Percentiles rank a stretch among this genome's conserved stretches.
Evolutionary conservation across 2,888 invertebrate genomes (phyloP).

Genomic region (Ernsta delagoae): DNA sequence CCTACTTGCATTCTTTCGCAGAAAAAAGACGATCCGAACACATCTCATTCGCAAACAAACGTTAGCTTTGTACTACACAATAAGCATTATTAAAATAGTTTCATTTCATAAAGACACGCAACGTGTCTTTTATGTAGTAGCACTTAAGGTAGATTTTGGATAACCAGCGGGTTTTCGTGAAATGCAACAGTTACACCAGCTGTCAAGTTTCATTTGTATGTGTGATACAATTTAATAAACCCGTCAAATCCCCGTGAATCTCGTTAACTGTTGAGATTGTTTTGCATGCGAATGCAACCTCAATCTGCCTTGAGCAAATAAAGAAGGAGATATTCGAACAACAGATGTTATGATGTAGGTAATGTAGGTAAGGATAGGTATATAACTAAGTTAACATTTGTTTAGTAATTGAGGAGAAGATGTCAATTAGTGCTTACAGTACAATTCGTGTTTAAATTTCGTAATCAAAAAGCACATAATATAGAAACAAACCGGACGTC

Average conservation of each 20-base stretch:
- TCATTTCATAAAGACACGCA: neutral
- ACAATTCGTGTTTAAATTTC: too few relatives aligned
- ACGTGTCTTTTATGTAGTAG: neutral
- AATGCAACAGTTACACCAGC: slow-evolving; percentile 18
- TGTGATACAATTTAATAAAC: slow-evolving; percentile 62
- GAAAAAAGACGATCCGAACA: slow-evolving; percentile 1
- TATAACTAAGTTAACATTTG: neutral
- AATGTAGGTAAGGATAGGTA: too few relatives aligned
- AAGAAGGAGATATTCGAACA: slow-evolving; percentile 47
- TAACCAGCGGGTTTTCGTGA: neutral
- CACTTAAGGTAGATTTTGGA: neutral
- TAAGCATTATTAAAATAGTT: slow-evolving; percentile 22
- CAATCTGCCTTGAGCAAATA: slow-evolving; percentile 67
- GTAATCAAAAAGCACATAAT: too few relatives aligned
- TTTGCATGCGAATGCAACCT: slow-evolving; percentile 63
- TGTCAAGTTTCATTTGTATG: slow-evolving; percentile 31
- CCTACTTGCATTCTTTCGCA: neutral
- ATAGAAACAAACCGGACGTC: too few relatives aligned
- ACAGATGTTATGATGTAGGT: too few relatives aligned
- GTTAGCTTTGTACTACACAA: neutral
- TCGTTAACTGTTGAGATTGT: slow-evolving; percentile 49
- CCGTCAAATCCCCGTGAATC: slow-evolving; percentile 57
- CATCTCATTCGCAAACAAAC: slow-evolving; percentile 21
- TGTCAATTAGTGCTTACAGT: too few relatives aligned
- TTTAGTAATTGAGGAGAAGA: neutral